These are phyloP conservation scores for Drosophila insularis DNA, from an alignment of 1,140 invertebrate genomes.

Conservation along the genomic window DNA sequence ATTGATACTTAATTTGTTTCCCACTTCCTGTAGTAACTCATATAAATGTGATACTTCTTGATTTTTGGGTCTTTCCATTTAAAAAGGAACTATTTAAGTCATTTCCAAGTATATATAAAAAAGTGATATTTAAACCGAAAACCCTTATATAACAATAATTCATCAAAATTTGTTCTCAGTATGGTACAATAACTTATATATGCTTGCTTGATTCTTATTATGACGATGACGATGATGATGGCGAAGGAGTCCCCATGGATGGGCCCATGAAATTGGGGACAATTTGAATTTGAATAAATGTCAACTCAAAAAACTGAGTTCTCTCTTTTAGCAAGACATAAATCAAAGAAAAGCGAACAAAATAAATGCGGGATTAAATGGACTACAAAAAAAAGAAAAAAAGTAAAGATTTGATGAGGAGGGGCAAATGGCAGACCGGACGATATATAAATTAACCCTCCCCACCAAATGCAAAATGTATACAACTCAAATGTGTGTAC, in stretches of 20 bases:
- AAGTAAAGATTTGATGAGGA: slow-evolving; percentile 23
- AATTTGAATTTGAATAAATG: slow-evolving; percentile 72
- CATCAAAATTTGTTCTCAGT: slow-evolving; percentile 31
- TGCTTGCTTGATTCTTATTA: slow-evolving; percentile 40
- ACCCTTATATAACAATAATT: slow-evolving; percentile 35
- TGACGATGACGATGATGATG: slow-evolving; percentile 1
- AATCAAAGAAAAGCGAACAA: slow-evolving; percentile 67
- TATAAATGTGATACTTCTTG: neutral
- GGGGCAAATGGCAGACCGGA: slow-evolving; percentile 44
- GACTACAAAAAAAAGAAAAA: slow-evolving; percentile 30
- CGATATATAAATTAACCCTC: slow-evolving; percentile 73
- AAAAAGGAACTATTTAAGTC: neutral
- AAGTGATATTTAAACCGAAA: neutral
- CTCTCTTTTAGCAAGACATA: slow-evolving; percentile 74
- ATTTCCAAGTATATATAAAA: slow-evolving; percentile 22
- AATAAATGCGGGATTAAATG: slow-evolving; percentile 76
- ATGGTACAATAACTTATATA: slow-evolving; percentile 22
- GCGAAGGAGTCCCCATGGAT: slow-evolving; percentile 9
- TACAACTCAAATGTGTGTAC: slow-evolving; percentile 13
- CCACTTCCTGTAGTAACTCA: too few relatives aligned
- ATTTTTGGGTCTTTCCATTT: neutral
- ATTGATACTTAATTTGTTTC: too few relatives aligned
- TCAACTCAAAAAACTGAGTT: slow-evolving; percentile 28
- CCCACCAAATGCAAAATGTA: slow-evolving; percentile 39
- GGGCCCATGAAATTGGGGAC: slow-evolving; percentile 8